Evolutionary conservation across 2,888 invertebrate genomes (phyloP).

Genomic region (Chaitophorus viminalis): DNA sequence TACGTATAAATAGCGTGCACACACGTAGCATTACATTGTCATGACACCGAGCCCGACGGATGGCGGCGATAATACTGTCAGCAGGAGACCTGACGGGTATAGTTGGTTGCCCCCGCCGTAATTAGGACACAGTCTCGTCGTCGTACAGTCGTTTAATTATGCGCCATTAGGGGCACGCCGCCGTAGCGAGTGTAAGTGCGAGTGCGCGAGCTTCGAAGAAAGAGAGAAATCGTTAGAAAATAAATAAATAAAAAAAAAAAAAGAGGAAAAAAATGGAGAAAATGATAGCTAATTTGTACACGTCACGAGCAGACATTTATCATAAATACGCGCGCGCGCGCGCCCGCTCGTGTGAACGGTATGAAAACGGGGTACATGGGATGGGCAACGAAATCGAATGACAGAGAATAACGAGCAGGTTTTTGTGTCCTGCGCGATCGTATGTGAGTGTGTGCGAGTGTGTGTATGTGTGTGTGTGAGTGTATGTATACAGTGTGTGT

Average conservation of each 20-base stretch:
- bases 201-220: not conserved
- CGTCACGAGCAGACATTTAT: conserved; percentile 59
- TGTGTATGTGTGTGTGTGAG: conserved; percentile 19
- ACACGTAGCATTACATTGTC: too few species aligned
- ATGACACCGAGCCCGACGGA: not conserved
- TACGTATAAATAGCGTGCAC: too few species aligned
- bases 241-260: not conserved
- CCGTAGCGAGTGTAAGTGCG: not conserved
- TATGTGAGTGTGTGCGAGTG: conserved; percentile 20
- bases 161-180: conserved; percentile 41
- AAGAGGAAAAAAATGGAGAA: conserved; percentile 6
- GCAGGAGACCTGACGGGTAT: conserved; percentile 28
- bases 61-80: conserved; percentile 25
- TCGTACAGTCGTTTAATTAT: conserved; percentile 44
- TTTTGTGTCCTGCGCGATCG: conserved; percentile 4
- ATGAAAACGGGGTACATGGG: conserved; percentile 22
- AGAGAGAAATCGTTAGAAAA: not conserved
- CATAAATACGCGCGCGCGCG: conserved; percentile 39
- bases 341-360: conserved; percentile 47
- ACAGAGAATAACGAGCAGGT: conserved; percentile 56
- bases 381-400: conserved; percentile 45
- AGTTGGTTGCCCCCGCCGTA: not conserved
- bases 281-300: conserved; percentile 62
- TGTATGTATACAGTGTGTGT: too few species aligned
- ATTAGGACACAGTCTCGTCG: conserved; percentile 52